Percentiles rank a stretch among this genome's conserved stretches.
Evolutionary conservation across 2,797 vertebrate species (phyloP).

Genomic region (Remorina albescens): DNA sequence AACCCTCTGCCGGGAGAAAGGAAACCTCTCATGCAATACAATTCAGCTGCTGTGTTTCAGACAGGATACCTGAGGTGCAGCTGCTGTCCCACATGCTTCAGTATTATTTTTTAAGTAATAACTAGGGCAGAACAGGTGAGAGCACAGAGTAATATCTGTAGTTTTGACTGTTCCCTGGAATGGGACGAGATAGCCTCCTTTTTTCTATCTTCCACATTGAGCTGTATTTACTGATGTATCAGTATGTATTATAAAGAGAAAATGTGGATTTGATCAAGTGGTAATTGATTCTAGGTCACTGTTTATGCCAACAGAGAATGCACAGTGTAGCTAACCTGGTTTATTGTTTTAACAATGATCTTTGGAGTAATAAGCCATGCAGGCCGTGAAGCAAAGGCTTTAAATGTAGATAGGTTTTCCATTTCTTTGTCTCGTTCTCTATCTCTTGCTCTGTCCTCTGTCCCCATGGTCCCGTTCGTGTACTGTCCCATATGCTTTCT

Average conservation of each 20-base stretch:
- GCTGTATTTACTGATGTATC: not conserved
- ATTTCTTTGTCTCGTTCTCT: conserved; percentile 12
- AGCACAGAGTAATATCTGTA: not conserved
- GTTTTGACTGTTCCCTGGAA: not conserved
- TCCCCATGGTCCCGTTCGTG: conserved; percentile 15
- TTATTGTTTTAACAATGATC: conserved; percentile 11
- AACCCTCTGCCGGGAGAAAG: conserved; percentile 13
- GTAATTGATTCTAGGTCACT: not conserved
- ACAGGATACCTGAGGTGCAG: conserved; percentile 17
- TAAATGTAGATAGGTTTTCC: conserved; percentile 11
- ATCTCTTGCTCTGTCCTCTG: conserved; percentile 10
- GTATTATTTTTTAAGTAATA: not conserved
- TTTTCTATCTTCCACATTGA: not conserved
- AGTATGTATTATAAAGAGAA: not conserved
- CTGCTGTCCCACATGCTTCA: not conserved
- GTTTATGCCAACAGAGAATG: not conserved
- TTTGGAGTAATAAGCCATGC: conserved; percentile 7
- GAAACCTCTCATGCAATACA: conserved; percentile 5
- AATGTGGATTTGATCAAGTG: not conserved
- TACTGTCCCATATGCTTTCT: conserved; percentile 44
- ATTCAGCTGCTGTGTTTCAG: conserved; percentile 19
- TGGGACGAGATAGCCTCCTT: not conserved
- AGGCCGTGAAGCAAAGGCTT: conserved; percentile 13
- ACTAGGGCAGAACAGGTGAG: conserved; percentile 9
- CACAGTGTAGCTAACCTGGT: not conserved